phyloP scores from a whole-genome alignment of 2,113 vertebrate genomes.

The Serinus canaria region DNA sequence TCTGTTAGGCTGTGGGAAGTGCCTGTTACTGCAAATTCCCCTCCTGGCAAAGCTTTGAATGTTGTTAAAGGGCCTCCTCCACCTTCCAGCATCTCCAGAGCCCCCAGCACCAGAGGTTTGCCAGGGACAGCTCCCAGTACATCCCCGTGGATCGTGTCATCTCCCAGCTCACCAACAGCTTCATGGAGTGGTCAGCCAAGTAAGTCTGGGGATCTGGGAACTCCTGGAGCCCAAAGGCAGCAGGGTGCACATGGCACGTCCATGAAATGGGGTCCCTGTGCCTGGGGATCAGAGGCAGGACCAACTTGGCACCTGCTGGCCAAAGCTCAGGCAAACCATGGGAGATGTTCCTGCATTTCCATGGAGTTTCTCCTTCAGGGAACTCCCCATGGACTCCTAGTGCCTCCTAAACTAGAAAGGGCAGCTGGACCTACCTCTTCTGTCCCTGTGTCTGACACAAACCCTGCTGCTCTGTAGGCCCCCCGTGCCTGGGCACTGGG shows the following conservation, averaged over 20 bases:
- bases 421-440: neutral
- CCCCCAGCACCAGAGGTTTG: slow-evolving; percentile 75
- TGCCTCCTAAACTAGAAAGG: neutral
- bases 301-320: neutral
- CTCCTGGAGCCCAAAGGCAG: neutral
- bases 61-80: neutral
- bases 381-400: neutral
- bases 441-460: neutral
- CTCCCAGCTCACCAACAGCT: slow-evolving; percentile 65
- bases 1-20: neutral
- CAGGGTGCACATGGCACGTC: rapidly evolving
- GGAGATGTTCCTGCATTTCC: neutral
- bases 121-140: slow-evolving; percentile 69
- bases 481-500: neutral
- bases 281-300: neutral
- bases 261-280: neutral
- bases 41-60: neutral
- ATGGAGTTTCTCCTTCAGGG: neutral
- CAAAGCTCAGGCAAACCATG: neutral
- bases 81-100: slow-evolving; percentile 81
- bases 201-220: neutral
- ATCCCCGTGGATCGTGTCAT: slow-evolving; percentile 73
- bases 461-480: neutral
- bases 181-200: neutral
- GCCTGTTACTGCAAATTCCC: neutral